phyloP scores from a whole-genome alignment of 2,888 invertebrate genomes.

The Eristalis arbustorum region DNA sequence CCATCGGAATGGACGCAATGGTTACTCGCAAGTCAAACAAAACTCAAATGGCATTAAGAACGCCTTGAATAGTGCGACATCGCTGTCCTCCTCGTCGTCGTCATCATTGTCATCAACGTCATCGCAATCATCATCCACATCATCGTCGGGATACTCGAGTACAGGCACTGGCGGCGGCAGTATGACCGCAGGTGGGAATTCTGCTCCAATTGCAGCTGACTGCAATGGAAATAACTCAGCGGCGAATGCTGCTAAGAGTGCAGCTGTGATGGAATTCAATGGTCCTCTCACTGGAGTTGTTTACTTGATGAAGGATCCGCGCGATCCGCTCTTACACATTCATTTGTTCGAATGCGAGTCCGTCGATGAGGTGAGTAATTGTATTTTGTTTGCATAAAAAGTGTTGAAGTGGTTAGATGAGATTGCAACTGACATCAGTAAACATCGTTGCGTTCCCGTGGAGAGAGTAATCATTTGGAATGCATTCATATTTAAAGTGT shows the following conservation, averaged over 20 bases:
- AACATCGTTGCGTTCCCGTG: neutral
- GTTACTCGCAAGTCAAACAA: slow-evolving; percentile 77
- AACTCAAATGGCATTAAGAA: slow-evolving; percentile 57
- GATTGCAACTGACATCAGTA: neutral
- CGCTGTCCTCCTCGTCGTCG: slow-evolving; percentile 53
- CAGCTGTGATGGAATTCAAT: slow-evolving; percentile 80
- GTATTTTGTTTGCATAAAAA: neutral
- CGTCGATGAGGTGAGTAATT: slow-evolving; percentile 84
- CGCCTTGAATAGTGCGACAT: slow-evolving; percentile 49
- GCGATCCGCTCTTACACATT: slow-evolving; percentile 87
- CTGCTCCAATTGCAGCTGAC: slow-evolving; percentile 37
- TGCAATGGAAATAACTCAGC: slow-evolving; percentile 36
- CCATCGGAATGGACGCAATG: slow-evolving; percentile 77
- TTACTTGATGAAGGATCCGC: slow-evolving; percentile 87
- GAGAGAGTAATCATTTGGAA: neutral
- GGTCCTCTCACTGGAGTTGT: slow-evolving; percentile 85
- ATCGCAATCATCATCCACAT: slow-evolving; percentile 35
- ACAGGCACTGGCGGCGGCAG: slow-evolving; percentile 10
- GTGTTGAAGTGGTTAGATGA: neutral
- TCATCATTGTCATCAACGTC: slow-evolving; percentile 48
- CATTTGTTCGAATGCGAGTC: slow-evolving; percentile 87
- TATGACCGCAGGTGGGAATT: slow-evolving; percentile 30
- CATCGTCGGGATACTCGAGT: slow-evolving; percentile 28
- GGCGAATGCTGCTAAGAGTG: slow-evolving; percentile 71
- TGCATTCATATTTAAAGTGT: neutral